Evolutionary conservation across 2,797 vertebrate species (phyloP).

Genomic region (Rhadinocentrus ornatus): DNA sequence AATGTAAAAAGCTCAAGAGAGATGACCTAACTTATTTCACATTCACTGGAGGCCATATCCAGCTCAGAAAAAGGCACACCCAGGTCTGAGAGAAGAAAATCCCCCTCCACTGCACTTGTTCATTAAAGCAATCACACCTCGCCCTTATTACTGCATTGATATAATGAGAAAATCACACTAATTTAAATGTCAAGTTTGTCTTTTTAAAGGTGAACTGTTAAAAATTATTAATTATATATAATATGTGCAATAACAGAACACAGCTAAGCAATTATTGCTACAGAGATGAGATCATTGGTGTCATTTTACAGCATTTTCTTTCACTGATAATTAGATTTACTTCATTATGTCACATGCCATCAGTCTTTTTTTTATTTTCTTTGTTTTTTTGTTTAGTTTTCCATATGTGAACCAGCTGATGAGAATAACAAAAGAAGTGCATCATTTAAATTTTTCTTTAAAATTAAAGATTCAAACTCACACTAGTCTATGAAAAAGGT

Average conservation of each 20-base stretch:
- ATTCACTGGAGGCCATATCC: constrained; percentile 65
- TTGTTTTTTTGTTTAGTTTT: constrained; percentile 1
- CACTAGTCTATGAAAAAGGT: constrained; percentile 9
- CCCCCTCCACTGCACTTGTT: constrained; percentile 76
- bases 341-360: constrained; percentile 48
- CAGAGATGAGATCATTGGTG: constrained; percentile 69
- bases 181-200: background rate
- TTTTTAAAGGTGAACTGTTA: background rate
- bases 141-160: constrained; percentile 19
- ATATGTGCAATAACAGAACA: constrained; percentile 14
- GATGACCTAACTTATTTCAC: constrained; percentile 78
- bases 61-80: constrained; percentile 82
- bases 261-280: constrained; percentile 48
- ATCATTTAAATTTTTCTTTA: constrained; percentile 27
- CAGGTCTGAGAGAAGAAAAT: constrained; percentile 71
- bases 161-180: constrained; percentile 26
- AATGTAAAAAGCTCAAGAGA: constrained; percentile 66
- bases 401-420: constrained; percentile 4
- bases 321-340: constrained; percentile 57
- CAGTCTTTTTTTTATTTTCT: constrained; percentile 5
- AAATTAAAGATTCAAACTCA: too few relatives aligned
- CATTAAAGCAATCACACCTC: constrained; percentile 53
- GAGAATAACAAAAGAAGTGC: constrained; percentile 19
- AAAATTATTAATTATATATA: constrained; percentile 8
- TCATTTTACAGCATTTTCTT: constrained; percentile 65